Evolutionary conservation across 2,797 vertebrate species (phyloP).

Genomic region (Macropus fuliginosus): DNA sequence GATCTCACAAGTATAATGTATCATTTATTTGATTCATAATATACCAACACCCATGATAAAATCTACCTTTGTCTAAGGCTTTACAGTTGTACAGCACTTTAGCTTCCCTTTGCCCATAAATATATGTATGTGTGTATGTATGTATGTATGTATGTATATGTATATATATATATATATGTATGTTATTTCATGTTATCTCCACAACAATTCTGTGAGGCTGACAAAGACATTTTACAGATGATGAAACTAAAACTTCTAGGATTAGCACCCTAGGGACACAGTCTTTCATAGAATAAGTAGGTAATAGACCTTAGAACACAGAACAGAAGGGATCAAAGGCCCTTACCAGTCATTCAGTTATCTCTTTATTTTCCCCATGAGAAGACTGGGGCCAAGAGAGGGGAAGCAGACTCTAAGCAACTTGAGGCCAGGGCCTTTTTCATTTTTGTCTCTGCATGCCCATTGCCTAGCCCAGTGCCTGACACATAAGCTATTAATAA

Average conservation of each 20-base stretch:
- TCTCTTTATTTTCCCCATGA: background rate
- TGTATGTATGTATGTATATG: no score
- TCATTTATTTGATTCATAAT: background rate
- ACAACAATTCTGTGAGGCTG: background rate
- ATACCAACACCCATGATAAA: background rate
- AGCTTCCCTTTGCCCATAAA: background rate
- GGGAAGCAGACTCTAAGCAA: background rate
- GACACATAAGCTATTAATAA: background rate
- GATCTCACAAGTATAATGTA: background rate
- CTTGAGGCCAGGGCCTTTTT: background rate
- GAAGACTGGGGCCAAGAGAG: background rate
- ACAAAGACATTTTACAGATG: background rate
- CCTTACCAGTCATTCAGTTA: no score
- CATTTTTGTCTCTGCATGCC: conserved; percentile 4
- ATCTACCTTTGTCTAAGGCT: background rate
- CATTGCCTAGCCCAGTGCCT: conserved; percentile 9
- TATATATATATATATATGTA: background rate
- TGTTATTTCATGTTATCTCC: background rate
- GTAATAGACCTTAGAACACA: background rate
- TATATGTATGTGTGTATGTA: background rate
- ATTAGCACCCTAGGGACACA: background rate
- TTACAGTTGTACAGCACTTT: background rate
- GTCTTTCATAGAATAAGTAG: background rate
- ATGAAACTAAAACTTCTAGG: background rate
- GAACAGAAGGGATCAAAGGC: background rate